phyloP scores from a whole-genome alignment of 2,888 invertebrate species.

The Syrphus vitripennis region DNA sequence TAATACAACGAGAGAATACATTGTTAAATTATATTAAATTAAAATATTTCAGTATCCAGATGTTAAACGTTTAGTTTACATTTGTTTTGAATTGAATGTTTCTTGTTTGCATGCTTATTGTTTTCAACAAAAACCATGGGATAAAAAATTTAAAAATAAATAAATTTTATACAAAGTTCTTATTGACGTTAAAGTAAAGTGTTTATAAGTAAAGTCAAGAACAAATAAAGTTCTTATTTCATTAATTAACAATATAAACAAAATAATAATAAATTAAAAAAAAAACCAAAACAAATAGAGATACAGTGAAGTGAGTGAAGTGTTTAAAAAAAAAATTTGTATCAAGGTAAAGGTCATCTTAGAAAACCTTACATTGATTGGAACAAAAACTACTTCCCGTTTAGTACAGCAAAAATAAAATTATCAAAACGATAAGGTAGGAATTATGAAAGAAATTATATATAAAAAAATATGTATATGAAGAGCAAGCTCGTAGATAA shows the following conservation, averaged over 20 bases:
- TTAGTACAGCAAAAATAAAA: no score
- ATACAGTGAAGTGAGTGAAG: background rate
- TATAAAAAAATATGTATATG: no score
- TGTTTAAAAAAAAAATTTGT: background rate
- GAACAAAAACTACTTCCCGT: no score
- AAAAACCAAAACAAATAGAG: background rate
- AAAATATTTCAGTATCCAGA: background rate
- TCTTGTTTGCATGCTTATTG: background rate
- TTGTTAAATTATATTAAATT: background rate
- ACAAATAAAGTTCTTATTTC: background rate
- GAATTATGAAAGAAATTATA: no score
- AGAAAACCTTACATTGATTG: background rate
- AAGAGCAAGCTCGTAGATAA: no score
- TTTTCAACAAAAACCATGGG: background rate
- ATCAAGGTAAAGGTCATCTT: background rate
- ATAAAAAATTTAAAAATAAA: background rate
- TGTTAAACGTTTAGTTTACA: background rate
- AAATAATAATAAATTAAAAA: background rate
- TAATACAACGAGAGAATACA: background rate
- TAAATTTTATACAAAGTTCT: background rate
- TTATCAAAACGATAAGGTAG: no score
- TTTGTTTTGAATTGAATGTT: background rate
- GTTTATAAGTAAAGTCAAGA: background rate
- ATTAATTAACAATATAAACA: background rate
- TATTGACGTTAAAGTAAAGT: background rate